These are phyloP conservation scores for Apotomis turbidana DNA, from an alignment of 2,888 invertebrate species.

Conservation along the genomic window DNA sequence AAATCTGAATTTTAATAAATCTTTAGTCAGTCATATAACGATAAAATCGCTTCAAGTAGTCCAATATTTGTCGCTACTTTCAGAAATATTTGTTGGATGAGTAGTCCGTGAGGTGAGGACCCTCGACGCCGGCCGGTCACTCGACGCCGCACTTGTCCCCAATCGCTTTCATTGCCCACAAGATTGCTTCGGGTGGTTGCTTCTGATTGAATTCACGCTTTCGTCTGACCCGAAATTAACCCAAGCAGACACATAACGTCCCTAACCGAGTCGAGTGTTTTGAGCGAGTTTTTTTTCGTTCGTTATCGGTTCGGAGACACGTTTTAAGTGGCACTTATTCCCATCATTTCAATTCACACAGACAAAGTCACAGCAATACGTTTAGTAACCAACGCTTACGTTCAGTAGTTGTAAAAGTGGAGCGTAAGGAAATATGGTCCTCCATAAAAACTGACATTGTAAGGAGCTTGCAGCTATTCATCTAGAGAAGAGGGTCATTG, in stretches of 20 bases:
- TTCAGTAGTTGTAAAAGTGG: constrained; percentile 47
- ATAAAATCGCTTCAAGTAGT: constrained; percentile 23
- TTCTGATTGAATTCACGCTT: constrained; percentile 77
- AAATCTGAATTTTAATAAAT: constrained; percentile 1
- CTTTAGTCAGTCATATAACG: background rate
- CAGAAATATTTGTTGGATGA: constrained; percentile 57
- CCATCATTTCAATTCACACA: background rate
- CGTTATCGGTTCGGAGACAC: background rate
- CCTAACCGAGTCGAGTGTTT: constrained; percentile 69
- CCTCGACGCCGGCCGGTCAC: constrained; percentile 62
- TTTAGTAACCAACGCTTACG: constrained; percentile 31
- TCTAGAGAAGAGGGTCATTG: constrained; percentile 48
- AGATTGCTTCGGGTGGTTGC: constrained; percentile 78
- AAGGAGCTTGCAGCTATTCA: constrained; percentile 57
- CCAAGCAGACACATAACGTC: constrained; percentile 62
- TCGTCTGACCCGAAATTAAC: constrained; percentile 72
- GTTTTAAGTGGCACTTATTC: background rate
- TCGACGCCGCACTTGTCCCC: constrained; percentile 69
- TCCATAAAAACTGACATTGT: constrained; percentile 57
- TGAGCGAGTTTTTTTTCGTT: constrained; percentile 45
- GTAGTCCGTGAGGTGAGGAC: constrained; percentile 61
- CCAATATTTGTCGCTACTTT: constrained; percentile 49
- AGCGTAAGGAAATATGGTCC: constrained; percentile 53
- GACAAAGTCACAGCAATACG: constrained; percentile 35
- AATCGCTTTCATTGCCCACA: constrained; percentile 70